Percentiles rank a stretch among this genome's conserved stretches.
These are phyloP conservation scores for Serrognathus titanus DNA, from an alignment of 2,888 invertebrate species.

Conservation along the genomic window DNA sequence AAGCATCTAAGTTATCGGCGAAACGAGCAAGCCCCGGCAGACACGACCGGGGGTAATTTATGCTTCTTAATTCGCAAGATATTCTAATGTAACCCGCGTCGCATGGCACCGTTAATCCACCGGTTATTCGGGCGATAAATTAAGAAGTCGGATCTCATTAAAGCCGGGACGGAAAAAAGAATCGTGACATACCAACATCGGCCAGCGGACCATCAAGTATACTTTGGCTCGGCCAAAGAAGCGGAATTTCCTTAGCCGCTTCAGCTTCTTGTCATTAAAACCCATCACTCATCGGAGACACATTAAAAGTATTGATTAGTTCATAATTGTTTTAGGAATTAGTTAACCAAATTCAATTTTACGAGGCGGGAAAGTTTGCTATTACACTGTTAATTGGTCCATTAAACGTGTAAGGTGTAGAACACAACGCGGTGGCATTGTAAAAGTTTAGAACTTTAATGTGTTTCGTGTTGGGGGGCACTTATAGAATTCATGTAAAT, in stretches of 20 bases:
- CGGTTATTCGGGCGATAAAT: constrained; percentile 20
- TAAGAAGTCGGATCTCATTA: constrained; percentile 16
- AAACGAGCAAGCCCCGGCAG: constrained; percentile 1
- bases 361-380: too few relatives aligned
- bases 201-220: constrained; percentile 59
- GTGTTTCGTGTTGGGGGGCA: too few relatives aligned
- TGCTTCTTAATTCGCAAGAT: constrained; percentile 24
- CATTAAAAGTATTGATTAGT: too few relatives aligned
- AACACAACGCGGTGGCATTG: too few relatives aligned
- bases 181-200: constrained; percentile 52
- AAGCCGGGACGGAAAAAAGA: not conserved
- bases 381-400: too few relatives aligned
- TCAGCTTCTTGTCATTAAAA: constrained; percentile 55
- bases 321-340: too few relatives aligned
- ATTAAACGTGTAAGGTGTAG: too few relatives aligned
- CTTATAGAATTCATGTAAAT: too few relatives aligned
- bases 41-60: constrained; percentile 21
- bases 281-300: constrained; percentile 42
- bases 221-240: constrained; percentile 61
- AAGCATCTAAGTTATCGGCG: constrained; percentile 8
- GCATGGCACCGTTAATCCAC: constrained; percentile 8
- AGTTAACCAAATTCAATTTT: too few relatives aligned
- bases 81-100: constrained; percentile 18
- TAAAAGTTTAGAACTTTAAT: too few relatives aligned
- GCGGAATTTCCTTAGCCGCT: constrained; percentile 55